These are phyloP conservation scores for Melieria picta DNA, from an alignment of 2,888 invertebrate genomes.

Conservation along the genomic window DNA sequence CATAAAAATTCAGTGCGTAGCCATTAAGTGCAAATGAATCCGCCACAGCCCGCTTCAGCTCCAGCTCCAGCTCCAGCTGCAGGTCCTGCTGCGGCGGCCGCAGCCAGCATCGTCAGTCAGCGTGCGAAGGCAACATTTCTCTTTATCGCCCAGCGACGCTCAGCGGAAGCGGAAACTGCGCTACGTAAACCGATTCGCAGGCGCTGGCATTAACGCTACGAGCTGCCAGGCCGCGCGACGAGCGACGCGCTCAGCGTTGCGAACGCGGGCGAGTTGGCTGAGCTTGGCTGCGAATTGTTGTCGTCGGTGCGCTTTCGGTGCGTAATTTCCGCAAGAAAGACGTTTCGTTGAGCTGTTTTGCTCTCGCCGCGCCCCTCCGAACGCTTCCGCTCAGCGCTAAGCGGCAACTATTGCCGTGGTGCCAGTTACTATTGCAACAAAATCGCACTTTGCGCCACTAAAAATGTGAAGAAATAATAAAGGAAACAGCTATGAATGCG, in stretches of 20 bases:
- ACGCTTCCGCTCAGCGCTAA: too few species aligned
- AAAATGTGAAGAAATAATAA: not conserved
- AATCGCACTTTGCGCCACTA: too few species aligned
- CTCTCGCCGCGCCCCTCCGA: too few species aligned
- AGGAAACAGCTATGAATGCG: not conserved
- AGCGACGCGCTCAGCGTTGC: not conserved
- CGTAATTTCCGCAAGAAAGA: not conserved
- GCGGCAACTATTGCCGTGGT: constrained; percentile 1
- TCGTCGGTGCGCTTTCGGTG: not conserved
- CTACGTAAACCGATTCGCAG: too few species aligned
- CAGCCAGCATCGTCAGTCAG: too few species aligned
- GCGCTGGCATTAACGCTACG: not conserved
- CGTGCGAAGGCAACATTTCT: not conserved
- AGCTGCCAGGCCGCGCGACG: too few species aligned
- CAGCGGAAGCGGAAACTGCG: constrained; percentile 2
- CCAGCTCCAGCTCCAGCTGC: not conserved
- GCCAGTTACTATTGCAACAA: constrained; percentile 1
- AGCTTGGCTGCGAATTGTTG: not conserved
- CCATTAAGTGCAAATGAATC: not conserved
- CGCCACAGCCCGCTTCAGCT: too few species aligned
- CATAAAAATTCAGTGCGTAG: constrained; percentile 9
- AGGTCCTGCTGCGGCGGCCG: too few species aligned
- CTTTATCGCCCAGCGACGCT: not conserved
- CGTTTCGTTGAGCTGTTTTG: not conserved
- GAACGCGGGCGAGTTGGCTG: not conserved